phyloP scores from a whole-genome alignment of 1,140 invertebrate genomes.

The Chironomus striatipennis region DNA sequence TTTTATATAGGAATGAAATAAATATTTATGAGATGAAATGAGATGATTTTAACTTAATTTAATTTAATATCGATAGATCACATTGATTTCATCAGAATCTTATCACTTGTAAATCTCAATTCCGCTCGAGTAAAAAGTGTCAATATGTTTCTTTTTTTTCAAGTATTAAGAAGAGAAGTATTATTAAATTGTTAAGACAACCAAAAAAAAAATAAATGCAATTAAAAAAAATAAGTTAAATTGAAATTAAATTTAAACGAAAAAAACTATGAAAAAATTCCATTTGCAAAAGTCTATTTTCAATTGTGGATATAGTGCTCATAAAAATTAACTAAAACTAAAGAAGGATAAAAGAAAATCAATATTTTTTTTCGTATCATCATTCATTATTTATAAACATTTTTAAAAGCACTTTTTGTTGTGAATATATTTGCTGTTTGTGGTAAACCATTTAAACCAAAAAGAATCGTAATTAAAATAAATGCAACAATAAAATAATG shows the following conservation, averaged over 20 bases:
- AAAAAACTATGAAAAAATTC: no score
- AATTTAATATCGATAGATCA: background rate
- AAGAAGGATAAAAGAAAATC: conserved; percentile 11
- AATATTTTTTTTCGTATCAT: conserved; percentile 5
- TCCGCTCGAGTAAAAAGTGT: no score
- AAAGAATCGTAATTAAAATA: background rate
- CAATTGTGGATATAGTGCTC: no score
- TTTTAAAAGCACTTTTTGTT: background rate
- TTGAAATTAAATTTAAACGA: no score
- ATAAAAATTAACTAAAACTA: background rate
- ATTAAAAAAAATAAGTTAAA: no score
- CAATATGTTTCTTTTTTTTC: no score
- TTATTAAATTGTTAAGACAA: no score
- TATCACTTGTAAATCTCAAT: background rate
- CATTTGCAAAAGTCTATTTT: no score
- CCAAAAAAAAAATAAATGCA: no score
- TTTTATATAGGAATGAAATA: background rate
- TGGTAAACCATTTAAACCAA: background rate
- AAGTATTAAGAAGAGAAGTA: no score
- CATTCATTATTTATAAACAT: conserved; percentile 2
- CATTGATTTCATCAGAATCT: background rate
- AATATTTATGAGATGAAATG: background rate
- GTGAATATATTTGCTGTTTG: background rate
- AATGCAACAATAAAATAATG: background rate
- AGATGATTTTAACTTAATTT: background rate